These are phyloP conservation scores for Megalops atlanticus DNA, from an alignment of 2,113 vertebrate genomes.

Conservation along the genomic window DNA sequence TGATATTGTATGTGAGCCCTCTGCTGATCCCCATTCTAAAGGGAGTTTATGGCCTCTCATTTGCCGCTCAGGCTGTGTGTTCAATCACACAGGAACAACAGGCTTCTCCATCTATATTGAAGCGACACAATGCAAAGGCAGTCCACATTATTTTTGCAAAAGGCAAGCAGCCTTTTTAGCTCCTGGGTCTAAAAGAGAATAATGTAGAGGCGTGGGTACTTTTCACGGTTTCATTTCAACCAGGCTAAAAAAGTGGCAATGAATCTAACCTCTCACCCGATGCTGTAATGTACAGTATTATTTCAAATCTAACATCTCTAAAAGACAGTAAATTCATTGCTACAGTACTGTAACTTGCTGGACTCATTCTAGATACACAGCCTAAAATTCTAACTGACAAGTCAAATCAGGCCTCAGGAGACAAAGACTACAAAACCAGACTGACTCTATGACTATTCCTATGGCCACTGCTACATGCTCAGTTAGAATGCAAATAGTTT, in stretches of 20 bases:
- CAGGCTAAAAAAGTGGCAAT: slow-evolving; percentile 63
- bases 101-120: neutral
- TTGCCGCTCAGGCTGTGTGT: neutral
- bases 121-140: neutral
- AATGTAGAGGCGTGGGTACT: neutral
- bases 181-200: neutral
- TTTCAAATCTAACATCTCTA: slow-evolving; percentile 40
- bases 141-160: neutral
- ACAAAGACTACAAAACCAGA: neutral
- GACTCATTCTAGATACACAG: neutral
- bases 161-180: slow-evolving; percentile 14
- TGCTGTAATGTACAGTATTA: slow-evolving; percentile 43
- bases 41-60: neutral
- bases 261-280: slow-evolving; percentile 41
- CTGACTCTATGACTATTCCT: neutral
- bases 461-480: no score
- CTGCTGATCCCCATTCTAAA: neutral
- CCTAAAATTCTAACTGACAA: neutral
- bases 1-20: neutral
- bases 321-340: slow-evolving; percentile 51
- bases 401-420: neutral
- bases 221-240: slow-evolving; percentile 25
- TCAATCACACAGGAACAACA: neutral
- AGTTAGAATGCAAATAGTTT: no score
- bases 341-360: slow-evolving; percentile 48